Base-by-base conservation (phyloP, 2,888 invertebrate genomes). In the Eudasyphora cyanicolor region DNA sequence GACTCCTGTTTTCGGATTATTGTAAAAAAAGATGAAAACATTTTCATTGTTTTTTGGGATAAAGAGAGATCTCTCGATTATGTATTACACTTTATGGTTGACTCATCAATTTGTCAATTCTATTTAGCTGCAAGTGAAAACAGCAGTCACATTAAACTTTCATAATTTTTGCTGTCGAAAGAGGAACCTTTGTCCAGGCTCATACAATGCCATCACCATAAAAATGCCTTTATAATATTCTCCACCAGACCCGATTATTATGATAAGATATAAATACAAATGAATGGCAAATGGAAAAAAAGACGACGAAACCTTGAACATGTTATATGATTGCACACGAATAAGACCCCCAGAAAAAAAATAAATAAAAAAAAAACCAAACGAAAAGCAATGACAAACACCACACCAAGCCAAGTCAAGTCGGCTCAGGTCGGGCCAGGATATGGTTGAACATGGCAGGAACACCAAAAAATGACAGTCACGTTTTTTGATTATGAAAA, bases 401-500 rank as follows among this genome's bases (percentile, higher is more conserved):
- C 19, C 51, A 51, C 4, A 32, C n/a, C 60, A n/a, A n/a, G n/a
- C n/a, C n/a, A n/a, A n/a, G n/a, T n/a, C n/a, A n/a, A n/a, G n/a
- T n/a, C n/a, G n/a, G n/a, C n/a, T n/a, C n/a, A 60, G 27, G 60
- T 0, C 29, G 60, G 5, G 49, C 49, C 49, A 49, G n/a, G n/a
- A n/a, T n/a, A n/a, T n/a, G n/a, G n/a, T n/a, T n/a, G n/a, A 12
- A 74, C 67, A 77, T 64, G 54, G 19, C 54, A 10, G 62, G 67
- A 77, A 77, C 57, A 75, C 54, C 74, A 69, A 71, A 38, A 76
- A 76, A 81, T 81, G 64, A 78, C 32, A 78, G 81, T 81, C 84
- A 84, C 84, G 81, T 84, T 78, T 38, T 67, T 73, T 84, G 84
- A 84, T 78, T 80, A 80, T 81, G 71, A 60, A 83, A 70, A 81